Evolutionary conservation across 2,888 invertebrate species (phyloP).

Genomic region (Drosophila percnosoma): DNA sequence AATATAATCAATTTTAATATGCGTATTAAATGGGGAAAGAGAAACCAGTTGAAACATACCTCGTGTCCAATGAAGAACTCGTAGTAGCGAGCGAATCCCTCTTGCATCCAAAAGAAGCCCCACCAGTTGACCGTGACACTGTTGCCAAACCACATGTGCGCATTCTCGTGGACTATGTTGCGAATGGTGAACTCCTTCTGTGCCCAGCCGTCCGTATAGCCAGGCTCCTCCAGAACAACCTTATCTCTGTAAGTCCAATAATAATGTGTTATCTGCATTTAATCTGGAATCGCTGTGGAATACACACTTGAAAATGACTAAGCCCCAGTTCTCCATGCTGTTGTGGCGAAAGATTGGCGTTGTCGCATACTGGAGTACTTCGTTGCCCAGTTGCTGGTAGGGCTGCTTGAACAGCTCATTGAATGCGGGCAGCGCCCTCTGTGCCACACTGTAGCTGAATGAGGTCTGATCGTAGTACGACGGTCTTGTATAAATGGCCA

Average conservation of each 20-base stretch:
- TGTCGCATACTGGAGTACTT: slow-evolving; percentile 91
- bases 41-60: slow-evolving; percentile 64
- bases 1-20: neutral
- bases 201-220: slow-evolving; percentile 74
- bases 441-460: slow-evolving; percentile 86
- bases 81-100: slow-evolving; percentile 89
- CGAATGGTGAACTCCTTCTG: slow-evolving; percentile 85
- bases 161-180: slow-evolving; percentile 85
- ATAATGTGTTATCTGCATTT: neutral
- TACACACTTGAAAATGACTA: slow-evolving; percentile 91
- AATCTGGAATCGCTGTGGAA: neutral
- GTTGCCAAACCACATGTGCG: slow-evolving; percentile 89
- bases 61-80: slow-evolving; percentile 86
- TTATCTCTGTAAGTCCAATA: slow-evolving; percentile 55
- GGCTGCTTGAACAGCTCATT: slow-evolving; percentile 90
- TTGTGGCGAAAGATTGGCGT: slow-evolving; percentile 91
- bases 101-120: slow-evolving; percentile 88
- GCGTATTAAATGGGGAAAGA: neutral
- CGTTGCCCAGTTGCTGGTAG: slow-evolving; percentile 86
- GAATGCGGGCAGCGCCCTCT: slow-evolving; percentile 55
- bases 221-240: slow-evolving; percentile 66
- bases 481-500: slow-evolving; percentile 88
- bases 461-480: slow-evolving; percentile 88
- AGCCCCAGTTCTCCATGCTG: slow-evolving; percentile 96
- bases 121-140: slow-evolving; percentile 86